Evolutionary conservation across 2,113 vertebrate genomes (phyloP).

Genomic region (Bungarus multicinctus): DNA sequence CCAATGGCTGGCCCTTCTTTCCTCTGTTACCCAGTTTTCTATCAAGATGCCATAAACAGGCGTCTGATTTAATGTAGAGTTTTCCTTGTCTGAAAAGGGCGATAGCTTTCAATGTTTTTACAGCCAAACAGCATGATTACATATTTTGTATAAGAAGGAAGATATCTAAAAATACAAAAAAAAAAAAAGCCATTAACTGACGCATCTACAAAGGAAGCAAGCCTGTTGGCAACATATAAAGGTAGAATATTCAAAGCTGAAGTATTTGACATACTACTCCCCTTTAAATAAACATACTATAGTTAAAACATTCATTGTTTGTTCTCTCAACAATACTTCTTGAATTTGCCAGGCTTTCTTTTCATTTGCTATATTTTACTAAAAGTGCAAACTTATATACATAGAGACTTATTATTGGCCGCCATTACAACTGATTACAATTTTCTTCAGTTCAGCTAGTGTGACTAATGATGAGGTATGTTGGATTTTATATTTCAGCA

Average conservation of each 20-base stretch:
- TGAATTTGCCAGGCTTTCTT: neutral
- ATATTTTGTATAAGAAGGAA: neutral
- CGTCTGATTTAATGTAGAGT: neutral
- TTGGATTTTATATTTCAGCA: neutral
- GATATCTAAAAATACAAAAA: constrained; percentile 8
- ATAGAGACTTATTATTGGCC: neutral
- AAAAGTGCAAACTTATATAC: neutral
- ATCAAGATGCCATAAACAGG: neutral
- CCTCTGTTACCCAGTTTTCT: neutral
- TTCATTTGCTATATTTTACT: neutral
- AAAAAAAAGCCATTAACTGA: constrained; percentile 10
- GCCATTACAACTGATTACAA: neutral
- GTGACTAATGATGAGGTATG: neutral
- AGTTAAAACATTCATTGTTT: constrained; percentile 15
- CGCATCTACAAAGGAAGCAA: constrained; percentile 18
- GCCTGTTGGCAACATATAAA: neutral
- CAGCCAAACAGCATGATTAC: neutral
- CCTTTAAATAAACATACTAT: constrained; percentile 38
- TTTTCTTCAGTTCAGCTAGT: neutral
- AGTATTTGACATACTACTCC: constrained; percentile 34
- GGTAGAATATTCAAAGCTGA: constrained; percentile 33
- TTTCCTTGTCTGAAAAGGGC: neutral
- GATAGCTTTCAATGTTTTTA: neutral
- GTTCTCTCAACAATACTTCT: neutral
- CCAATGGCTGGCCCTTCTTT: neutral